These are phyloP conservation scores for Rhadinocentrus ornatus DNA, from an alignment of 2,797 vertebrate genomes.

Conservation along the genomic window DNA sequence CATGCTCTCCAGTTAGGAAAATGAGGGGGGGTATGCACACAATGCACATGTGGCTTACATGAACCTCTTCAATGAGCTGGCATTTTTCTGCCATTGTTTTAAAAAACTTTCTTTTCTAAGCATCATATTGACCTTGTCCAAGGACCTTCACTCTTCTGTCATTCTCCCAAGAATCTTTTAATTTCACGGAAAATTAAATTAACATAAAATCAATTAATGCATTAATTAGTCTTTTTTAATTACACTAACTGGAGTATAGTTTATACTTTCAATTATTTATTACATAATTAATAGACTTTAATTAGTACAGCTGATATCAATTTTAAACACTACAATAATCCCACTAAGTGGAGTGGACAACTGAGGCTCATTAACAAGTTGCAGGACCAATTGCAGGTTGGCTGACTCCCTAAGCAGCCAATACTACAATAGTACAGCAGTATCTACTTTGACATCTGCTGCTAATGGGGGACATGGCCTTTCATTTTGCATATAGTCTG, in stretches of 20 bases:
- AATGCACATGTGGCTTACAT: conserved; percentile 23
- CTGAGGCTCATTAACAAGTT: conserved; percentile 58
- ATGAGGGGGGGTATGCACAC: conserved; percentile 26
- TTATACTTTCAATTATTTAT: conserved; percentile 84
- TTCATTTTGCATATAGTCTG: conserved; percentile 27
- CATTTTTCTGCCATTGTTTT: not conserved
- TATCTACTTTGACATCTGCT: conserved; percentile 43
- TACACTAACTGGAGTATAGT: conserved; percentile 79
- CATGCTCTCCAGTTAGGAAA: conserved; percentile 61
- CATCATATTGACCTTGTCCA: conserved; percentile 49
- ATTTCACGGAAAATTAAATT: conserved; percentile 82
- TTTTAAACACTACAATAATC: conserved; percentile 71
- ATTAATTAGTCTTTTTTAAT: conserved; percentile 86
- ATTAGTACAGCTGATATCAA: conserved; percentile 80
- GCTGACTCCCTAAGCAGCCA: conserved; percentile 46
- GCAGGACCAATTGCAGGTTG: conserved; percentile 44
- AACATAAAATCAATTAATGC: conserved; percentile 87
- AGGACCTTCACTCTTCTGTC: conserved; percentile 30
- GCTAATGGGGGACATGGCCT: conserved; percentile 37
- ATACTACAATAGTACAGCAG: conserved; percentile 29
- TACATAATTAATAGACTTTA: conserved; percentile 83
- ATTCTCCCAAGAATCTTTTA: conserved; percentile 73
- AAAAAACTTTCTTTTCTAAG: conserved; percentile 28
- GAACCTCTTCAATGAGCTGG: conserved; percentile 51
- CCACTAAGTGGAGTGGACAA: conserved; percentile 66